phyloP scores from a whole-genome alignment of 2,888 invertebrate species.

The Mesorhabditis sp. region DNA sequence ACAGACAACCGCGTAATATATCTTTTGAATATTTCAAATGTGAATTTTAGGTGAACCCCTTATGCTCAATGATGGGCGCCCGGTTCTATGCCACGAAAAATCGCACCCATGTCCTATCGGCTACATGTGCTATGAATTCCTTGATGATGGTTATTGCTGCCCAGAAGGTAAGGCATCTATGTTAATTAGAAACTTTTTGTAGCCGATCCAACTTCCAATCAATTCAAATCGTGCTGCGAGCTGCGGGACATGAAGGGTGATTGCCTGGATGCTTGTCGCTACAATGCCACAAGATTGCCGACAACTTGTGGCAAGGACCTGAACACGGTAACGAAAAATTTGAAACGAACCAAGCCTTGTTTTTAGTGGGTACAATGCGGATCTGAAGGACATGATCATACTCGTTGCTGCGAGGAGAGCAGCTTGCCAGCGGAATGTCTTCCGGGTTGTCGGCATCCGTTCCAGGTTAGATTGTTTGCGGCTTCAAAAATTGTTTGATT shows the following conservation, averaged over 20 bases:
- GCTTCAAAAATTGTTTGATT: not conserved
- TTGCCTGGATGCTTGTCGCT: constrained; percentile 26
- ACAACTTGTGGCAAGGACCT: not conserved
- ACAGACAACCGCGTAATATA: not conserved
- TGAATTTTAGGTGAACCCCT: constrained; percentile 12
- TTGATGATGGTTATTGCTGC: constrained; percentile 31
- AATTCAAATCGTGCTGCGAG: constrained; percentile 23
- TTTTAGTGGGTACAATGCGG: constrained; percentile 33
- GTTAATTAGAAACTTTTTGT: not conserved
- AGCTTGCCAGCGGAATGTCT: constrained; percentile 28
- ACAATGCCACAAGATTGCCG: constrained; percentile 25
- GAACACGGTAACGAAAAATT: not conserved
- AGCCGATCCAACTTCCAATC: not conserved
- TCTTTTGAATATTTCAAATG: not conserved
- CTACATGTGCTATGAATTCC: constrained; percentile 23
- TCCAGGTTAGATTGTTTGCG: constrained; percentile 17
- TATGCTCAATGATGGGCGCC: constrained; percentile 10
- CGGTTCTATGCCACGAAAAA: constrained; percentile 12
- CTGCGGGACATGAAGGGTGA: constrained; percentile 26
- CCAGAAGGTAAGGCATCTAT: constrained; percentile 19
- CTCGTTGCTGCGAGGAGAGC: constrained; percentile 34
- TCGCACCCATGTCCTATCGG: constrained; percentile 17
- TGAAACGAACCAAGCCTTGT: not conserved
- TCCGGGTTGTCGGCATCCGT: constrained; percentile 39
- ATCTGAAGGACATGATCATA: constrained; percentile 41